phyloP scores from a whole-genome alignment of 2,888 invertebrate species.

The Erebia aethiops region DNA sequence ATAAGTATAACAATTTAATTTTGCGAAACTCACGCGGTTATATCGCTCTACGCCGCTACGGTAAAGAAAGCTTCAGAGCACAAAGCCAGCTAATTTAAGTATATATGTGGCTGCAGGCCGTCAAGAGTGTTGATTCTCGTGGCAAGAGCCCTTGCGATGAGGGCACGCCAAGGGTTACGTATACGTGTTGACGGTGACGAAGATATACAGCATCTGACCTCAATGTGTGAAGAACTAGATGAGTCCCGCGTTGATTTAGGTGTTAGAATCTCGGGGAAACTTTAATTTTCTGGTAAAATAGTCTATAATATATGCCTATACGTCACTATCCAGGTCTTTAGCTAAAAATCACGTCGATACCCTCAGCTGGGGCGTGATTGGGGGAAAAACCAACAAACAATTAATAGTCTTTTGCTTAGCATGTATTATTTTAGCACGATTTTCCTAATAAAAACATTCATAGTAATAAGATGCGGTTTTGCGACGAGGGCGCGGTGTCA shows the following conservation, averaged over 20 bases:
- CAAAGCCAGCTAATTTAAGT: conserved; percentile 14
- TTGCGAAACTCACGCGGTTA: background rate
- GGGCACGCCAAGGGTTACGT: background rate
- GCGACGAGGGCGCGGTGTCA: conserved; percentile 51
- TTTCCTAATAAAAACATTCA: conserved; percentile 47
- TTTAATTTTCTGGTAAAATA: too few relatives aligned
- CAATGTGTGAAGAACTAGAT: background rate
- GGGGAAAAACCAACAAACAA: too few relatives aligned
- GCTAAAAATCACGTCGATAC: too few relatives aligned
- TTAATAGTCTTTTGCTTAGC: too few relatives aligned
- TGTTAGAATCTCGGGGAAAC: too few relatives aligned
- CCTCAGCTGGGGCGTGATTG: too few relatives aligned
- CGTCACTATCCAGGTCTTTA: too few relatives aligned
- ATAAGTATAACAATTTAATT: background rate
- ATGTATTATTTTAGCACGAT: too few relatives aligned
- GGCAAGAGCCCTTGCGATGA: background rate
- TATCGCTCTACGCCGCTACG: background rate
- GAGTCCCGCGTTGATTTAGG: too few relatives aligned
- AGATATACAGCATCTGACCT: conserved; percentile 8
- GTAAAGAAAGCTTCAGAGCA: background rate
- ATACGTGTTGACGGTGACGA: background rate
- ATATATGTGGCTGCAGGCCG: background rate
- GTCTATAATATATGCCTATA: too few relatives aligned
- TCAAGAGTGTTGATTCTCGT: conserved; percentile 11
- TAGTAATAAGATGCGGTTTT: conserved; percentile 47